Percentiles rank a stretch among this genome's conserved stretches.
Evolutionary conservation across 2,113 vertebrate genomes (phyloP).

Genomic region (Ophiodon elongatus): DNA sequence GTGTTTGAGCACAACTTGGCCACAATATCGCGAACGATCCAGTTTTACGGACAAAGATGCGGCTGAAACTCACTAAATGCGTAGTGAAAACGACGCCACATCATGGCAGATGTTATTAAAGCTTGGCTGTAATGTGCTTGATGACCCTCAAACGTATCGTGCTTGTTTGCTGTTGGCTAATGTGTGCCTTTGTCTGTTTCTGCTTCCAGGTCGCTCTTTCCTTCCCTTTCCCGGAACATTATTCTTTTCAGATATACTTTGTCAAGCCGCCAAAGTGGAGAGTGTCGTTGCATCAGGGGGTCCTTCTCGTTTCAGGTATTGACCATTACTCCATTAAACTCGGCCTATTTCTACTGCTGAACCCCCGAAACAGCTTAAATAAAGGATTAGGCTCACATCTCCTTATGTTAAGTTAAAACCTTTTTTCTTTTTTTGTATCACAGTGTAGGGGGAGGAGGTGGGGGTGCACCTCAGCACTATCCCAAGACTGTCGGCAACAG

Average conservation of each 20-base stretch:
- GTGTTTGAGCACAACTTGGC: neutral
- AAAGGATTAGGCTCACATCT: slow-evolving; percentile 5
- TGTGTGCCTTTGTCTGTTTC: neutral
- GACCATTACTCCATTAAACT: neutral
- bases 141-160: accelerated
- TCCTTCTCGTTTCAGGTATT: slow-evolving; percentile 99
- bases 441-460: slow-evolving; percentile 99
- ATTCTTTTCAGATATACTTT: slow-evolving; percentile 98
- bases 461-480: slow-evolving; percentile 99
- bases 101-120: accelerated
- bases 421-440: slow-evolving; percentile 33
- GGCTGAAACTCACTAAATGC: neutral
- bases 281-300: slow-evolving; percentile 99
- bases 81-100: accelerated
- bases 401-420: slow-evolving; percentile 31
- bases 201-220: slow-evolving; percentile 81
- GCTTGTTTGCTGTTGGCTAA: neutral
- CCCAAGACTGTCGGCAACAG: slow-evolving; percentile 99
- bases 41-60: slow-evolving; percentile 12
- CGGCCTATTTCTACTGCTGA: neutral
- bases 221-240: slow-evolving; percentile 90
- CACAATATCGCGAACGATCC: neutral
- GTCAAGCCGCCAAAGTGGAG: slow-evolving; percentile 99
- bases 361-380: neutral
- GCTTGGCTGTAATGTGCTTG: too few relatives aligned